Conservation (phyloP, 1,140 invertebrate species). For the Neodiprion fabricii region DNA sequence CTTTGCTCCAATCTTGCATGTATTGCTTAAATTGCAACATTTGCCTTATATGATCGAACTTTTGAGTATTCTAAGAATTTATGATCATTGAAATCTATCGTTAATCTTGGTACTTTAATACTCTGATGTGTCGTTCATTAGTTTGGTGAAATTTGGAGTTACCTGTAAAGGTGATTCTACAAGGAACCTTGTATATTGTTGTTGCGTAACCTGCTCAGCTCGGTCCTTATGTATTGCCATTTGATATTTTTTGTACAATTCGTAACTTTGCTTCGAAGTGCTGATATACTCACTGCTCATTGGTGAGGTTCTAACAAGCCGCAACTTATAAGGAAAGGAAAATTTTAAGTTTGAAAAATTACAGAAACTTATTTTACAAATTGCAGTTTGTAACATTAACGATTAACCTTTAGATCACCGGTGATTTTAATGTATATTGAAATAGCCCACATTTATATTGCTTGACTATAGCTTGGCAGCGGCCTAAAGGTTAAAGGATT, state of each 20-base stretch:
- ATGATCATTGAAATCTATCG: not conserved
- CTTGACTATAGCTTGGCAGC: too few species aligned
- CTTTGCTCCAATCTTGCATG: conserved; percentile 42
- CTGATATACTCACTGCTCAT: conserved; percentile 34
- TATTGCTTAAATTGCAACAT: not conserved
- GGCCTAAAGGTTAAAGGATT: too few species aligned
- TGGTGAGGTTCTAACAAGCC: conserved; percentile 40
- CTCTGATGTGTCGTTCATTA: not conserved
- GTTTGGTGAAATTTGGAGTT: conserved; percentile 33
- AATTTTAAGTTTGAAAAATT: conserved; percentile 32
- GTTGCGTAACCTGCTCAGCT: conserved; percentile 70
- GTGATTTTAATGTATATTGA: too few species aligned
- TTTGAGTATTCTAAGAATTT: not conserved
- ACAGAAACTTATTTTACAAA: conserved; percentile 20
- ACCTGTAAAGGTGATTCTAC: conserved; percentile 84
- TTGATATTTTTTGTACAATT: conserved; percentile 88
- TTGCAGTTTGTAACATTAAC: not conserved
- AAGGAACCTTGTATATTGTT: conserved; percentile 82
- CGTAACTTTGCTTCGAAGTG: conserved; percentile 36
- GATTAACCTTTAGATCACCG: not conserved
- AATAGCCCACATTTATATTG: too few species aligned
- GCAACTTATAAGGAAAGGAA: conserved; percentile 37
- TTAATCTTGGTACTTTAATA: not conserved
- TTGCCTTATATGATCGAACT: not conserved
- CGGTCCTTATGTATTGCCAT: conserved; percentile 80